Conservation (phyloP, 2,113 vertebrate species). For the Protomyctophum bolini region DNA sequence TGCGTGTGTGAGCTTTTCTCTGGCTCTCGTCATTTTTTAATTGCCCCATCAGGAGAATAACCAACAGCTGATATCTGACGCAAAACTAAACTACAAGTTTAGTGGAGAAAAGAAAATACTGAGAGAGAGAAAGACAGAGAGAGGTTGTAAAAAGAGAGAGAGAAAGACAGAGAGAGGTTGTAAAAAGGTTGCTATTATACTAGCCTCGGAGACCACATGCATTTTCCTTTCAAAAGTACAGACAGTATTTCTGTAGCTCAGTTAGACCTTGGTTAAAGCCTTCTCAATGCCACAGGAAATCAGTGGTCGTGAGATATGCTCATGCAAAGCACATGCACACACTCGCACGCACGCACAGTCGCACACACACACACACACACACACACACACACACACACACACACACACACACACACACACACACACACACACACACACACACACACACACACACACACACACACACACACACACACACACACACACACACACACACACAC, state of each 20-base stretch:
- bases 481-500: conserved; percentile 27
- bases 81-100: neutral
- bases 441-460: neutral
- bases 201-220: neutral
- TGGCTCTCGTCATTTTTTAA: conserved; percentile 17
- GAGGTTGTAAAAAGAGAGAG: neutral
- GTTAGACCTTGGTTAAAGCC: conserved; percentile 46
- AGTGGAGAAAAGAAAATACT: neutral
- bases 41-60: neutral
- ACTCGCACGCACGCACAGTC: neutral
- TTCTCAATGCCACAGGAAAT: conserved; percentile 51
- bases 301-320: conserved; percentile 23
- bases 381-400: neutral
- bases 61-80: neutral
- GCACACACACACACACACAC: neutral
- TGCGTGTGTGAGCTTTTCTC: neutral
- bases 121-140: conserved; percentile 9
- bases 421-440: too few relatives aligned
- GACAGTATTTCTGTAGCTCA: neutral
- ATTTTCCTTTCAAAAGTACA: too few relatives aligned
- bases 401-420: too few relatives aligned
- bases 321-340: neutral
- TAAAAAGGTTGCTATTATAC: neutral
- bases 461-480: neutral
- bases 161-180: conserved; percentile 4